These are phyloP conservation scores for Pachycephala philippinensis DNA, from an alignment of 2,113 vertebrate species.

Conservation along the genomic window DNA sequence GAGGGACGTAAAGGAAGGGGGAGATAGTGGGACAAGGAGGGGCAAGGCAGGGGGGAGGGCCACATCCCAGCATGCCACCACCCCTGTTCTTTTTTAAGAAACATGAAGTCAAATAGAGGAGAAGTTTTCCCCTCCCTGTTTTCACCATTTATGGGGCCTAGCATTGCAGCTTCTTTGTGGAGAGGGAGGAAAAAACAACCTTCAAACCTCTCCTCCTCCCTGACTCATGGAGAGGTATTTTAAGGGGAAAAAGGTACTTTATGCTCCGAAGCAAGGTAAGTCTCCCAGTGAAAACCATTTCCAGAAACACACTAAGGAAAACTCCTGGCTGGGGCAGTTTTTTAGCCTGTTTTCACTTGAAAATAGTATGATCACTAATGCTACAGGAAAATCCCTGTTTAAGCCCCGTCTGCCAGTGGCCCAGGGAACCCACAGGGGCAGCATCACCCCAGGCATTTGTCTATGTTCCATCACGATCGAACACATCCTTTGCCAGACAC, in stretches of 20 bases:
- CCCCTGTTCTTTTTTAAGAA: background rate
- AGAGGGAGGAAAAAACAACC: background rate
- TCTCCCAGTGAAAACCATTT: background rate
- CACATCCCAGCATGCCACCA: background rate
- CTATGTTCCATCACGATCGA: background rate
- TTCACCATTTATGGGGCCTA: background rate
- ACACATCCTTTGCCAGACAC: background rate
- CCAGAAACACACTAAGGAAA: background rate
- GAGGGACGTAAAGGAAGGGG: background rate
- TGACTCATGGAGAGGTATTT: background rate
- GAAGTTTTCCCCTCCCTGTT: background rate
- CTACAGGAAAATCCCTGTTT: background rate
- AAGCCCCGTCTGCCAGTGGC: background rate
- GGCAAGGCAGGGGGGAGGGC: background rate
- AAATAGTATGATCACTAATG: background rate
- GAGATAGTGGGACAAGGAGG: background rate
- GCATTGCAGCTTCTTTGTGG: background rate
- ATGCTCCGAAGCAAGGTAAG: background rate
- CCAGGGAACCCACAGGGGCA: background rate
- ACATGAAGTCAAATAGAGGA: background rate
- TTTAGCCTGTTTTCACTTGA: background rate
- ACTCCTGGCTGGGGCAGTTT: background rate
- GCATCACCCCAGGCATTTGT: background rate
- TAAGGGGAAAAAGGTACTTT: background rate
- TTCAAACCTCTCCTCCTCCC: background rate